Base-by-base conservation (phyloP, 2,888 invertebrate genomes). In the Nemotelus nigrinus region DNA sequence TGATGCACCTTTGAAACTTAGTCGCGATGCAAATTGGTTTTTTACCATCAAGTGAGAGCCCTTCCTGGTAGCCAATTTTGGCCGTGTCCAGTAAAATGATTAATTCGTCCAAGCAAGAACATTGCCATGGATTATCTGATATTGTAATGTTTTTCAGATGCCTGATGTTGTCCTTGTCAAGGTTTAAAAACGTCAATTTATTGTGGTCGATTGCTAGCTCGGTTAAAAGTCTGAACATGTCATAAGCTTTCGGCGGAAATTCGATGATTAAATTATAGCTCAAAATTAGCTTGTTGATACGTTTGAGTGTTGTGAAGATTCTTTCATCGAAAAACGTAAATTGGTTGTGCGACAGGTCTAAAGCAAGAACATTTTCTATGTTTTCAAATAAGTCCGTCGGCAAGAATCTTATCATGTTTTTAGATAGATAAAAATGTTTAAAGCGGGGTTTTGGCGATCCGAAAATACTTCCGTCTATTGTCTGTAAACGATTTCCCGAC, bases 41-140 rank as follows among this genome's bases (percentile, higher is more conserved):
- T 43, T 82, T 79, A 0, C 86, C 86, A 45, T 79, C 83, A 57
- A 83, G 85, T 77, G 82, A 84, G 5, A 82, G 83, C 3, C 82
- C 77, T 0, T 84, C 83, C 45, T 60, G 8, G 72, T 85, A 86
- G 0, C 79, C 79, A 2, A 86, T 80, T 0, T 79, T 63, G 5
- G 79, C 81, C n/a, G 63, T 41, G 2, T 81, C 80, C 6, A 86
- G 76, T 82, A 83, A 86, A 0, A 79, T 77, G 7, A 83, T 80
- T 7, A 86, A 71, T 53, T 82, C 83, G 25, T 82, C 79, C 3
- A 84, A 82, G 70, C 86, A 86, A 0, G 82, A 82, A 79, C 86
- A 86, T 72, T 87, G 86, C 86, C 87, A 86, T 1, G 86, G 86
- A 81, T 86, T 86, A 0, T 85, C 86, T 74, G 86, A 85, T 2